Evolutionary conservation across 2,888 invertebrate species (phyloP).

Genomic region (Julus scanicus): DNA sequence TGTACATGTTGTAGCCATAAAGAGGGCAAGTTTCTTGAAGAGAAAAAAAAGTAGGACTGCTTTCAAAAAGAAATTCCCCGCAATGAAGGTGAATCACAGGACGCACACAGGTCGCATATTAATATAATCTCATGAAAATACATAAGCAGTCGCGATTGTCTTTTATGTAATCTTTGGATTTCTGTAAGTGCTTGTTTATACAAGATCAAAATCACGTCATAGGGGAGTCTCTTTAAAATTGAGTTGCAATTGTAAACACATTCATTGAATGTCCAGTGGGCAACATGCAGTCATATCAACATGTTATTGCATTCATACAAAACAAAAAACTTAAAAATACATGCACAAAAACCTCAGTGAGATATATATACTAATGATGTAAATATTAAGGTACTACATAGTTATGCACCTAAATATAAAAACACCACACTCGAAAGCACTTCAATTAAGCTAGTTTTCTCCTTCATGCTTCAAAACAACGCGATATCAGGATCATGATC

Average conservation of each 20-base stretch:
- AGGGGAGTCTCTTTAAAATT: not conserved
- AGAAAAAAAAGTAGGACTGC: not conserved
- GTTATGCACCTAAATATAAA: not conserved
- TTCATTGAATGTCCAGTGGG: not conserved
- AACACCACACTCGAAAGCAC: too few species aligned
- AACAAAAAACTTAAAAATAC: too few species aligned
- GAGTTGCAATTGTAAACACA: not conserved
- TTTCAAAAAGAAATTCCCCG: not conserved
- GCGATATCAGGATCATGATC: not conserved
- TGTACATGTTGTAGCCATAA: not conserved
- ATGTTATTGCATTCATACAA: too few species aligned
- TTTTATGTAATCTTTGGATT: not conserved
- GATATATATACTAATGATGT: not conserved
- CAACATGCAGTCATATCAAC: not conserved
- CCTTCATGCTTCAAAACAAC: not conserved
- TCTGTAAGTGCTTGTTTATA: not conserved
- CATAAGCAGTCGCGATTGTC: not conserved
- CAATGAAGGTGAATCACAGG: slow-evolving; percentile 33
- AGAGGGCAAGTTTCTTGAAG: not conserved
- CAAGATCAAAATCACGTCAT: not conserved
- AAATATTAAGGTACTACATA: not conserved
- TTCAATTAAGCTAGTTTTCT: not conserved
- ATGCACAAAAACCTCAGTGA: not conserved
- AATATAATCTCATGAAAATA: slow-evolving; percentile 5
- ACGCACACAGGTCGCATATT: slow-evolving; percentile 24